Evolutionary conservation across 2,113 vertebrate species (phyloP).

Genomic region (Lichenostomus cassidix): DNA sequence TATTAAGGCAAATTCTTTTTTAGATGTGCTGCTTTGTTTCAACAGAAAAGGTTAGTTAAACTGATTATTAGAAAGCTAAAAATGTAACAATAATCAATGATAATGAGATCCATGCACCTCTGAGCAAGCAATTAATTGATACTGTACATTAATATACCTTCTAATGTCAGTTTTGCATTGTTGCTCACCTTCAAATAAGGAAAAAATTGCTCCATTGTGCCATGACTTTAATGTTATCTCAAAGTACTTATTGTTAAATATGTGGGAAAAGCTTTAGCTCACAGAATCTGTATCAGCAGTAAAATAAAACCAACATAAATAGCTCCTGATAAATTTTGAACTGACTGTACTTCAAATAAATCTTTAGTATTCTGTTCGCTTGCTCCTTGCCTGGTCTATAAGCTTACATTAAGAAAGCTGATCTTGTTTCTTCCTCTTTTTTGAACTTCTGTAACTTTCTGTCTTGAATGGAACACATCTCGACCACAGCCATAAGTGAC

Average conservation of each 20-base stretch:
- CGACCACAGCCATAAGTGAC: background rate
- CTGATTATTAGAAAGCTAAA: background rate
- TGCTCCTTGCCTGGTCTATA: background rate
- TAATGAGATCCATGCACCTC: background rate
- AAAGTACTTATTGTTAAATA: background rate
- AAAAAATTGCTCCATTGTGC: background rate
- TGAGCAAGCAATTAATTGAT: background rate
- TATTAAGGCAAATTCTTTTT: background rate
- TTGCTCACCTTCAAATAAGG: background rate
- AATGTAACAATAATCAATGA: background rate
- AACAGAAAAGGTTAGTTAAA: background rate
- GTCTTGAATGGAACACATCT: background rate
- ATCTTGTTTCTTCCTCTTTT: background rate
- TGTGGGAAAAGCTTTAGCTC: background rate
- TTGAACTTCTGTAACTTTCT: background rate
- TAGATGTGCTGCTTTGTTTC: background rate
- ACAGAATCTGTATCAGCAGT: background rate
- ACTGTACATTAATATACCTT: background rate
- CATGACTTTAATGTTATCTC: background rate
- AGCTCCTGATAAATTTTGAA: background rate
- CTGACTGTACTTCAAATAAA: background rate
- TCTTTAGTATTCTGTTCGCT: background rate
- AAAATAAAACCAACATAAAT: slow-evolving; percentile 11
- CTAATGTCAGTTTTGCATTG: background rate
- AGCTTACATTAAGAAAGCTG: background rate